Conservation (phyloP, 2,797 vertebrate species). For the Chromis chromis region DNA sequence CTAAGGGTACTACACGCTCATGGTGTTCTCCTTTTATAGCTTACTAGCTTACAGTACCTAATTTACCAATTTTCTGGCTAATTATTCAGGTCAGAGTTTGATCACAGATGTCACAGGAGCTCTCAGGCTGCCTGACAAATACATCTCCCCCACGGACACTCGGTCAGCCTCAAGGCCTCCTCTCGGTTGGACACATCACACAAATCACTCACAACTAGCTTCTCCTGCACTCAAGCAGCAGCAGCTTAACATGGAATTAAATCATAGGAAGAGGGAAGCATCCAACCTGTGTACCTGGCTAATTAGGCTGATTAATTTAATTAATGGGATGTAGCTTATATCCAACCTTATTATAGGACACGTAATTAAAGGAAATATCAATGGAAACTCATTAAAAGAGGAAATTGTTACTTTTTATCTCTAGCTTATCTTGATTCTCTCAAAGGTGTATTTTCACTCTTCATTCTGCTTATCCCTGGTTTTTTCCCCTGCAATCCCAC, state of each 20-base stretch:
- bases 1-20: neutral
- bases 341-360: conserved; percentile 17
- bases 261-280: neutral
- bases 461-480: conserved; percentile 20
- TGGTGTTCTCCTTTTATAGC: too few species aligned
- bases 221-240: conserved; percentile 4
- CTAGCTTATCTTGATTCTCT: conserved; percentile 47
- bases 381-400: conserved; percentile 49
- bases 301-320: conserved; percentile 21
- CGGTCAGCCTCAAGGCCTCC: neutral
- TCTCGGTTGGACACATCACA: neutral
- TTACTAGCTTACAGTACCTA: neutral
- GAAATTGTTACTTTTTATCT: conserved; percentile 50
- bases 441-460: conserved; percentile 40
- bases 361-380: conserved; percentile 43
- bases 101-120: neutral
- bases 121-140: conserved; percentile 11
- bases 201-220: neutral
- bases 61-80: conserved; percentile 6
- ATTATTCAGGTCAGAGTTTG: conserved; percentile 3
- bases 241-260: neutral
- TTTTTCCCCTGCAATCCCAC: conserved; percentile 21
- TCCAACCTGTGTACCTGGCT: conserved; percentile 6
- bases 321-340: conserved; percentile 26
- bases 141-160: neutral